Conservation (phyloP, 1,140 invertebrate species). For the Tenebrio molitor region DNA sequence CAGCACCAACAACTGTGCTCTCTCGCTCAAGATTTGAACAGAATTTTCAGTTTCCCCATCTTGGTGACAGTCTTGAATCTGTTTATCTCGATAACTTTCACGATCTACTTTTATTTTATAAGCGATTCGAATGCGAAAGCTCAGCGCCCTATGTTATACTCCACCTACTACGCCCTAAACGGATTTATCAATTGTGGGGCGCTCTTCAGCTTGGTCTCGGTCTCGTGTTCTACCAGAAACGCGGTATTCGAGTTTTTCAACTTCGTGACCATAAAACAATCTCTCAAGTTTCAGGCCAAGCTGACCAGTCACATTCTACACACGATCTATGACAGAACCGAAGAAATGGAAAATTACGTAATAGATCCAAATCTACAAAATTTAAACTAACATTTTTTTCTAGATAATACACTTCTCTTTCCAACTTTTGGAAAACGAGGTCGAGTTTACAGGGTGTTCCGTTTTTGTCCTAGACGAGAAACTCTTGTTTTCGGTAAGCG, state of each 20-base stretch:
- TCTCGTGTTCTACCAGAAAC: not conserved
- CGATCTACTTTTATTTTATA: constrained; percentile 13
- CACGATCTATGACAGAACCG: not conserved
- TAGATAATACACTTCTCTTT: constrained; percentile 27
- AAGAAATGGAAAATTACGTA: constrained; percentile 9
- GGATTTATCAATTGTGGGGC: not conserved
- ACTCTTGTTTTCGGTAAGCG: constrained; percentile 9
- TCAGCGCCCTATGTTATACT: not conserved
- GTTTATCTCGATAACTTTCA: constrained; percentile 20
- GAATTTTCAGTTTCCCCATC: not conserved
- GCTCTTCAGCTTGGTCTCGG: not conserved
- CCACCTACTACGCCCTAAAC: not conserved
- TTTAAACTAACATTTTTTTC: not conserved
- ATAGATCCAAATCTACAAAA: not conserved
- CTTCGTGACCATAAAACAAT: too few relatives aligned
- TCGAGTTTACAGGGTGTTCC: constrained; percentile 11
- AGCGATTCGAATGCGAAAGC: not conserved
- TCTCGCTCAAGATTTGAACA: not conserved
- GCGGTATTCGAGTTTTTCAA: not conserved
- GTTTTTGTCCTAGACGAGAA: constrained; percentile 15
- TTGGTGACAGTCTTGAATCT: not conserved
- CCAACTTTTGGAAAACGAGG: constrained; percentile 2
- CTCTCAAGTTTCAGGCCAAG: not conserved
- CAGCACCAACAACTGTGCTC: not conserved
- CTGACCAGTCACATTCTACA: not conserved